Evolutionary conservation across 2,113 vertebrate genomes (phyloP).

Genomic region (Lophotis ruficrista): DNA sequence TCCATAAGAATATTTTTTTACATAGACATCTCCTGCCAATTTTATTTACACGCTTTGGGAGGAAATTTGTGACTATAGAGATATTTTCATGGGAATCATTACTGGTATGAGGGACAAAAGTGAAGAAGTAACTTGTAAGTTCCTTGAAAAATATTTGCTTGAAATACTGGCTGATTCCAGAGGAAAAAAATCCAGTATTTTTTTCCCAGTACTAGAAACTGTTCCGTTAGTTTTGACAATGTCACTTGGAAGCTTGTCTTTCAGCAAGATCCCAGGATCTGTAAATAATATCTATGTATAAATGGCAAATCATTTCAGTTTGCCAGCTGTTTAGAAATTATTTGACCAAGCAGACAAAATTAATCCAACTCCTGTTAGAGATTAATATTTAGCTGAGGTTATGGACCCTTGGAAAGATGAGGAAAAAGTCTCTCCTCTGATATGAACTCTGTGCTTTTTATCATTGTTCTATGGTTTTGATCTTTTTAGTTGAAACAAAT

Average conservation of each 20-base stretch:
- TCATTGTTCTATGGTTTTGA: constrained; percentile 60
- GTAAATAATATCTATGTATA: constrained; percentile 34
- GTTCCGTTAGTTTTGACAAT: constrained; percentile 30
- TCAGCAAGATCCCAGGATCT: constrained; percentile 38
- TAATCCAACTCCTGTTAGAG: constrained; percentile 46
- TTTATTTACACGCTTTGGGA: not conserved
- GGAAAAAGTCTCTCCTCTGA: constrained; percentile 24
- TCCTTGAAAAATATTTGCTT: constrained; percentile 23
- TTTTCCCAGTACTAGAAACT: constrained; percentile 16
- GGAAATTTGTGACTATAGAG: not conserved
- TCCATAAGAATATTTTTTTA: not conserved
- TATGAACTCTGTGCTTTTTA: constrained; percentile 63
- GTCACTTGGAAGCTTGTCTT: constrained; percentile 43
- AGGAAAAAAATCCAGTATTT: constrained; percentile 9
- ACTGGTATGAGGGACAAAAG: not conserved
- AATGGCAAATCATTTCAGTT: constrained; percentile 64
- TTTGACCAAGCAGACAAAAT: constrained; percentile 62
- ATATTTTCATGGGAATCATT: not conserved
- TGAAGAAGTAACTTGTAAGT: not conserved
- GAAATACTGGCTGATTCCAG: constrained; percentile 28
- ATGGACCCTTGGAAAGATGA: constrained; percentile 44
- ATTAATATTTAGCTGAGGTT: constrained; percentile 57
- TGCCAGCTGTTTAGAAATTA: constrained; percentile 74
- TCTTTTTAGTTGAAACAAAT: constrained; percentile 72
- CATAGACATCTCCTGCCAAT: not conserved